Evolutionary conservation across 2,797 vertebrate genomes (phyloP).

Genomic region (Sebastes dallii): DNA sequence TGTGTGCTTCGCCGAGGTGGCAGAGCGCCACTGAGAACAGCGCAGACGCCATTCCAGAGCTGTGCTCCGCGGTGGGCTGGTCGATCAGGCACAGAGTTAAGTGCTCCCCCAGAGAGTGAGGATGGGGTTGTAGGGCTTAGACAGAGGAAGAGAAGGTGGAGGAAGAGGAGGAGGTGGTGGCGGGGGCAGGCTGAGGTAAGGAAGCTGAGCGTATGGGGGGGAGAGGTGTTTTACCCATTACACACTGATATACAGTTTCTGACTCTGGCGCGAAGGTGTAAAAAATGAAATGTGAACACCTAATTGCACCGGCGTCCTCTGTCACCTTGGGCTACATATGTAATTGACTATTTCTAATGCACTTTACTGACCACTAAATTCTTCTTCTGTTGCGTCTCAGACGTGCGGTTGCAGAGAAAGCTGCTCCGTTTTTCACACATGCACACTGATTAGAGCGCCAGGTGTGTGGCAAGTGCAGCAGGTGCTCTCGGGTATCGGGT

Average conservation of each 20-base stretch:
- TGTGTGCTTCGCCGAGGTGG: conserved; percentile 77
- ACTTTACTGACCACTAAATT: conserved; percentile 18
- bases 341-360: conserved; percentile 47
- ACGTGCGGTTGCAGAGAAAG: conserved; percentile 28
- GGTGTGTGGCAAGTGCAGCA: conserved; percentile 80
- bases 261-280: conserved; percentile 14
- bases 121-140: conserved; percentile 68
- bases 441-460: conserved; percentile 74
- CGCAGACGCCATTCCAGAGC: conserved; percentile 72
- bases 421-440: conserved; percentile 62
- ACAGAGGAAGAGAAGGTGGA: conserved; percentile 50
- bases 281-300: conserved; percentile 35
- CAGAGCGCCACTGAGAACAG: conserved; percentile 73
- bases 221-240: conserved; percentile 30
- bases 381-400: conserved; percentile 4
- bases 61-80: conserved; percentile 75
- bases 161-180: conserved; percentile 26
- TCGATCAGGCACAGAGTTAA: conserved; percentile 87
- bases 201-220: conserved; percentile 24
- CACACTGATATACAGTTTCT: conserved; percentile 40
- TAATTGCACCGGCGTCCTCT: conserved; percentile 32
- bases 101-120: conserved; percentile 83
- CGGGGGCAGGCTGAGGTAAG: conserved; percentile 40
- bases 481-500: conserved; percentile 78
- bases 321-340: conserved; percentile 23